Conservation (phyloP, 2,113 vertebrate species). For the Scophthalmus maximus region DNA sequence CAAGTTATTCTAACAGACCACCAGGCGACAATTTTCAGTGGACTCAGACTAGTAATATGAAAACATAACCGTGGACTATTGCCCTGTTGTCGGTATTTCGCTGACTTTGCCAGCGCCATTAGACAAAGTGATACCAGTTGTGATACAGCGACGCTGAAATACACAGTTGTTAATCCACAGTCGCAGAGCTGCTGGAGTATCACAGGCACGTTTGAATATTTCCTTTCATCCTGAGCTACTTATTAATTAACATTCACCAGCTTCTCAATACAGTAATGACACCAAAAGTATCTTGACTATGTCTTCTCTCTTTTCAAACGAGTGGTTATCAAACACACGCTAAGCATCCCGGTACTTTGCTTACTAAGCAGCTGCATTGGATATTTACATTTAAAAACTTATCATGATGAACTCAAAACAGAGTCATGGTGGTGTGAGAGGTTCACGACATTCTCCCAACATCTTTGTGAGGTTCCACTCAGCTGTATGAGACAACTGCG, state of each 20-base stretch:
- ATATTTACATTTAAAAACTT: conserved; percentile 51
- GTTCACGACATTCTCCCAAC: conserved; percentile 19
- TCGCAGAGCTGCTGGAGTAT: conserved; percentile 45
- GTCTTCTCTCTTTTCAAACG: conserved; percentile 27
- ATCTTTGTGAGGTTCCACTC: conserved; percentile 28
- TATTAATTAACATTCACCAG: conserved; percentile 54
- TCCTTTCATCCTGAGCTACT: conserved; percentile 10
- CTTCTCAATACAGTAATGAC: conserved; percentile 68
- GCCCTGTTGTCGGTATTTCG: conserved; percentile 42
- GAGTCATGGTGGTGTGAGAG: conserved; percentile 15
- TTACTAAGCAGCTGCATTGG: conserved; percentile 47
- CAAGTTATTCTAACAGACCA: conserved; percentile 32
- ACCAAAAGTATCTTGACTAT: conserved; percentile 42
- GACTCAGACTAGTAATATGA: conserved; percentile 58
- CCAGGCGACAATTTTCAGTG: conserved; percentile 43
- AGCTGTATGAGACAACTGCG: background rate
- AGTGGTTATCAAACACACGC: conserved; percentile 72
- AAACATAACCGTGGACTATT: conserved; percentile 45
- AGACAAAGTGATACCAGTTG: conserved; percentile 50
- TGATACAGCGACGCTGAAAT: conserved; percentile 50
- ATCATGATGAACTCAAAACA: conserved; percentile 22
- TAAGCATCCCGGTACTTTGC: conserved; percentile 21
- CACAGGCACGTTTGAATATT: conserved; percentile 34
- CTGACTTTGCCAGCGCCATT: conserved; percentile 70
- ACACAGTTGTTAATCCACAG: conserved; percentile 51